A percentile compares a stretch with the other conserved stretches of the same genome.
Evolutionary conservation across 1,140 invertebrate species (phyloP).

Genomic region (Meteorus sp.): DNA sequence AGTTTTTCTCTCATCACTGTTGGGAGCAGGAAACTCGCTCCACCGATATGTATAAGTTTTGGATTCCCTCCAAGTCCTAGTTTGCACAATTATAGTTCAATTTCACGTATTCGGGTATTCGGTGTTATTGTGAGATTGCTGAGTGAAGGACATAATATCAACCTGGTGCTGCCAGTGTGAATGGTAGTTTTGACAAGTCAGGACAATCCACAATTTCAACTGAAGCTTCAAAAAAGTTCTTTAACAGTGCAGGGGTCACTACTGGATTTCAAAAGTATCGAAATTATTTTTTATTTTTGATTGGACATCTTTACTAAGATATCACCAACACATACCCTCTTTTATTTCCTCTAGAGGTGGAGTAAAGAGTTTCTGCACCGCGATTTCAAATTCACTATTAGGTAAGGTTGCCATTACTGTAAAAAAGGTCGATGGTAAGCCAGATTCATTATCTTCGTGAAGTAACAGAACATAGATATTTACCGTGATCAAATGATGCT

Average conservation of each 20-base stretch:
- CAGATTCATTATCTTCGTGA: too few relatives aligned
- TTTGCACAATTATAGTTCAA: too few relatives aligned
- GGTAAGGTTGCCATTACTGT: too few relatives aligned
- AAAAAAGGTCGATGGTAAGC: too few relatives aligned
- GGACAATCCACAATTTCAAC: constrained; percentile 83
- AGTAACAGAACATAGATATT: too few relatives aligned
- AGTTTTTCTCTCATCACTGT: constrained; percentile 74
- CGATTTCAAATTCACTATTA: too few relatives aligned
- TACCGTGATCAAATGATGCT: too few relatives aligned
- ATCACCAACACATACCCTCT: not conserved
- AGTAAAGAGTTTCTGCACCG: too few relatives aligned
- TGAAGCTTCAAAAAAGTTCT: constrained; percentile 71
- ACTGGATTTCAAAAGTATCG: constrained; percentile 67
- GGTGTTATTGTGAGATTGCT: too few relatives aligned
- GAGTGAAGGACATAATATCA: too few relatives aligned
- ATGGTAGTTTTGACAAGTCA: constrained; percentile 77
- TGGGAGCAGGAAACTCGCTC: constrained; percentile 79
- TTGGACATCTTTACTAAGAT: constrained; percentile 12
- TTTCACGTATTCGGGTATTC: too few relatives aligned
- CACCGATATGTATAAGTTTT: constrained; percentile 81
- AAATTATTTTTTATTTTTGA: constrained; percentile 5
- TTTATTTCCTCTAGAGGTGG: not conserved
- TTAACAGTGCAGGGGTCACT: constrained; percentile 67
- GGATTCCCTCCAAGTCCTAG: constrained; percentile 78
- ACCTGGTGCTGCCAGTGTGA: constrained; percentile 76